These are phyloP conservation scores for Ophiothrix spiculata DNA, from an alignment of 35 echinoderm and acorn worm species.

Conservation along the genomic window DNA sequence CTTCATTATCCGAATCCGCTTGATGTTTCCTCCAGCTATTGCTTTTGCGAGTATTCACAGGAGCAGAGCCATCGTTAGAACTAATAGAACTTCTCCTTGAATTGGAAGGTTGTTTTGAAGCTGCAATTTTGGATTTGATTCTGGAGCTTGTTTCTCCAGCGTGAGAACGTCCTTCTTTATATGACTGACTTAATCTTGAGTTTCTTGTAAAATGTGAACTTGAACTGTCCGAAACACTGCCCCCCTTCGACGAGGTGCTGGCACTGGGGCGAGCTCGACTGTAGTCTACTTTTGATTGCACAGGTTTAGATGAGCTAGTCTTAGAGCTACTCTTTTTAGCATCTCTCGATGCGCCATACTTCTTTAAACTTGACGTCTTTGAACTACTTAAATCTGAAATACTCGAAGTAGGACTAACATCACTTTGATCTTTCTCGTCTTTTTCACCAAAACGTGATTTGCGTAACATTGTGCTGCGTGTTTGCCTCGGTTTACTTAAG, in stretches of 20 bases:
- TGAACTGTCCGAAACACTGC: conserved; percentile 24
- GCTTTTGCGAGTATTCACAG: conserved; percentile 24
- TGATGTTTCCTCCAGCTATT: background rate
- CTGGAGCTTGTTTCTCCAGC: conserved; percentile 26
- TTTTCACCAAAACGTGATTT: conserved; percentile 77
- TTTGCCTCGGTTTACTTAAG: conserved; percentile 70
- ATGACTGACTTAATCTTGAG: conserved; percentile 38
- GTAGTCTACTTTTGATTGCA: conserved; percentile 8
- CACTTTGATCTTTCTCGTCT: conserved; percentile 54
- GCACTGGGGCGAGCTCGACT: background rate
- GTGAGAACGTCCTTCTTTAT: conserved; percentile 28
- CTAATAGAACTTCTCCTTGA: conserved; percentile 48
- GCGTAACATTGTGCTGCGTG: conserved; percentile 84
- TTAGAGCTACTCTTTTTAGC: conserved; percentile 26
- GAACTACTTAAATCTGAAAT: conserved; percentile 88
- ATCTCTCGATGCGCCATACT: background rate
- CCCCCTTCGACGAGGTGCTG: conserved; percentile 19
- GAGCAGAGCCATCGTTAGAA: conserved; percentile 25
- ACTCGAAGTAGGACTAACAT: conserved; percentile 84
- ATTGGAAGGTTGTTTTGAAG: conserved; percentile 21
- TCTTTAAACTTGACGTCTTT: conserved; percentile 32
- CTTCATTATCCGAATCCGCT: conserved; percentile 34
- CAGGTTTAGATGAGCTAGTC: background rate
- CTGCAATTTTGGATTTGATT: conserved; percentile 25
- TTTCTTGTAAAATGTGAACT: conserved; percentile 33